Conservation (phyloP, 2,113 vertebrate genomes). For the Ahaetulla prasina region DNA sequence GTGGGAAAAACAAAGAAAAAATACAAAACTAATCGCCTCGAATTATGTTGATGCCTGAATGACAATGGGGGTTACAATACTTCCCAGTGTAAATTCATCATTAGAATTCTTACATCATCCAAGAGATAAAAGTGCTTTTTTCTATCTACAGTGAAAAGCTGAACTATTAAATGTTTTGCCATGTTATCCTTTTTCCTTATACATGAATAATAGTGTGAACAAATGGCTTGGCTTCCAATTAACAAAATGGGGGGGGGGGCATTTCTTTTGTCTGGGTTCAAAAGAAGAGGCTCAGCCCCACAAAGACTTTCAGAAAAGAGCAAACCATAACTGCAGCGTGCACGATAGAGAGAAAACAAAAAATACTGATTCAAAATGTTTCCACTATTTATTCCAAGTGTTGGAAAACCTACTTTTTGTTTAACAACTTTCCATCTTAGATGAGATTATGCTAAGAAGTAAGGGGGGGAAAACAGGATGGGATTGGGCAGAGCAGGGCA, state of each 20-base stretch:
- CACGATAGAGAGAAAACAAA: background rate
- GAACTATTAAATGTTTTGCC: background rate
- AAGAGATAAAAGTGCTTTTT: conserved; percentile 4
- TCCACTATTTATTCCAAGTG: background rate
- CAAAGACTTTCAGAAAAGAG: background rate
- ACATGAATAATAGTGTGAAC: background rate
- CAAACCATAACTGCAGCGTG: background rate
- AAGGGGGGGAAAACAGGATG: background rate
- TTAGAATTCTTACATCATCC: background rate
- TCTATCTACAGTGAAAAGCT: background rate
- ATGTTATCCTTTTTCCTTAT: background rate
- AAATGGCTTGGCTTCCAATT: background rate
- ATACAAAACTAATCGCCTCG: background rate
- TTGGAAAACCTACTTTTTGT: background rate
- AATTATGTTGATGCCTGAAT: conserved; percentile 8
- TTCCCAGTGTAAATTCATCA: conserved; percentile 21
- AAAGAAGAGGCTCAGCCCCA: background rate
- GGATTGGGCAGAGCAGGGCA: background rate
- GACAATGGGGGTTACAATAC: background rate
- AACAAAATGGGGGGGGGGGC: background rate
- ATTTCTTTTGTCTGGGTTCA: background rate
- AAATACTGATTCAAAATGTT: background rate
- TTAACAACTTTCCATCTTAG: background rate
- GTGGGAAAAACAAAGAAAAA: background rate
- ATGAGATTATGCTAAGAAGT: background rate